Conservation (phyloP, 92 coral and sea anemone genomes). For the Hydrozoanthus gracilis region DNA sequence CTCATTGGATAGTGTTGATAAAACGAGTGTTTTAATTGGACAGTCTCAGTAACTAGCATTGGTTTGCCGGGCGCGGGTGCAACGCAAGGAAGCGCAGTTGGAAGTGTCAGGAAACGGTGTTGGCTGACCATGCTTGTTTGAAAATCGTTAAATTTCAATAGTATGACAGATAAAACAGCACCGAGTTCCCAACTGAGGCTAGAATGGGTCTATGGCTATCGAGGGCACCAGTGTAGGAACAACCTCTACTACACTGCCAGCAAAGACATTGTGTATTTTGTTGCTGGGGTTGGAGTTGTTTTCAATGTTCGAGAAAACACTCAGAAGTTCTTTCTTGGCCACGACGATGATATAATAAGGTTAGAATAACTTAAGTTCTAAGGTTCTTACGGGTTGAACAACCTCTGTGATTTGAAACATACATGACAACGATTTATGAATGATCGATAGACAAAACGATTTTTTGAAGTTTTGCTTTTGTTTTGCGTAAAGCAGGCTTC, state of each 20-base stretch:
- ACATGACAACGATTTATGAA: not conserved
- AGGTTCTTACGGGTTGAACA: not conserved
- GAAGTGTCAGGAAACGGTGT: not conserved
- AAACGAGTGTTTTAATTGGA: conserved; percentile 23
- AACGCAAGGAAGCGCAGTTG: not conserved
- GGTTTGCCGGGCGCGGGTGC: conserved; percentile 46
- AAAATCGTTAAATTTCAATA: conserved; percentile 22
- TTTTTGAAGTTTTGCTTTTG: not conserved
- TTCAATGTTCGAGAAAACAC: conserved; percentile 86
- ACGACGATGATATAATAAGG: conserved; percentile 99
- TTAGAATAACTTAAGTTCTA: conserved; percentile 28
- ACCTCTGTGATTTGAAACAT: not conserved
- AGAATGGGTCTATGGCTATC: conserved; percentile 99
- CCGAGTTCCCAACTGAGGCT: conserved; percentile 91
- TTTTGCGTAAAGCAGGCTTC: not conserved
- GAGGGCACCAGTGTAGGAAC: conserved; percentile 98
- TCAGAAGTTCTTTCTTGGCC: conserved; percentile 95
- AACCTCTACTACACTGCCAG: conserved; percentile 89
- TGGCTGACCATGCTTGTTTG: conserved; percentile 40
- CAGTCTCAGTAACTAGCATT: conserved; percentile 9
- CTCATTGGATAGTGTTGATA: conserved; percentile 20
- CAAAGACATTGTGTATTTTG: conserved; percentile 95
- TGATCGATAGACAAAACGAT: too few relatives aligned
- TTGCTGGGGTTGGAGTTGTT: conserved; percentile 98
- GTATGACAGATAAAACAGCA: conserved; percentile 96